Percentiles rank a stretch among this genome's conserved stretches.
Conservation (phyloP, 2,113 vertebrate genomes). For the Elanoides forficatus region DNA sequence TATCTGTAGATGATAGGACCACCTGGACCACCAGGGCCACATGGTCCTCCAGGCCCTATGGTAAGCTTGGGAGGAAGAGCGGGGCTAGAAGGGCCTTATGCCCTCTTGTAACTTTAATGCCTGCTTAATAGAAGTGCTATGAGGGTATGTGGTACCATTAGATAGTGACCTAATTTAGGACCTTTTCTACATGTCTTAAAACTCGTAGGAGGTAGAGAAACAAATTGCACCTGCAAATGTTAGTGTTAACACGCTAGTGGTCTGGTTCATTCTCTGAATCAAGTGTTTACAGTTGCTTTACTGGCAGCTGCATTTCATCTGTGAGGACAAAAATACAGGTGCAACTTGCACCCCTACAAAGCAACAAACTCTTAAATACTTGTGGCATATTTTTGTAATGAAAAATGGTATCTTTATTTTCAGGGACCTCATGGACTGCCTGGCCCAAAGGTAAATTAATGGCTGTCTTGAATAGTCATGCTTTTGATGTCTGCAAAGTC, state of each 20-base stretch:
- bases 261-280: neutral
- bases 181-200: neutral
- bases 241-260: neutral
- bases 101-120: neutral
- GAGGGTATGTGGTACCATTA: neutral
- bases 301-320: neutral
- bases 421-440: conserved; percentile 96
- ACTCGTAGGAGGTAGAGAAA: neutral
- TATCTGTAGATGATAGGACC: conserved; percentile 85
- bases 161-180: neutral
- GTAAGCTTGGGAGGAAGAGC: conserved; percentile 72
- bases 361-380: neutral
- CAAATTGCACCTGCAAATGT: neutral
- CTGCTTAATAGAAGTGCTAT: neutral
- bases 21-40: conserved; percentile 88
- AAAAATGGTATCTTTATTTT: conserved; percentile 65
- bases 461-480: neutral
- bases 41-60: conserved; percentile 95
- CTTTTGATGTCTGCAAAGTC: neutral
- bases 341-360: neutral
- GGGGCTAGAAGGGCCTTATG: neutral
- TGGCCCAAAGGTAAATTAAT: conserved; percentile 89
- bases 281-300: neutral
- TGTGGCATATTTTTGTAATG: neutral
- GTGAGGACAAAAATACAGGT: neutral